Conservation (phyloP, 2,797 vertebrate species). For the Hippopotamyrus pictus region DNA sequence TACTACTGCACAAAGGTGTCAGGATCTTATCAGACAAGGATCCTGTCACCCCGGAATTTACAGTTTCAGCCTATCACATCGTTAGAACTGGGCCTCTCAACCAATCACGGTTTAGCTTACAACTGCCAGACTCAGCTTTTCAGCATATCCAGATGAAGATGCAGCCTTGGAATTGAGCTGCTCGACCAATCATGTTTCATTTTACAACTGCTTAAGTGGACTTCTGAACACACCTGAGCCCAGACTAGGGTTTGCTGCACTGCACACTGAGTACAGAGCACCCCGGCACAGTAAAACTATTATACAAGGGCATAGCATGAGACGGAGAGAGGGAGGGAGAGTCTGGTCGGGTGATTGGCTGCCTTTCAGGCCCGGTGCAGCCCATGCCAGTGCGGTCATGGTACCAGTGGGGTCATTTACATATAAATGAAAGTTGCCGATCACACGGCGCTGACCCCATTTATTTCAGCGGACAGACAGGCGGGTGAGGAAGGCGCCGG, state of each 20-base stretch:
- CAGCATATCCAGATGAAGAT: not conserved
- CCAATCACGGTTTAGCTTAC: not conserved
- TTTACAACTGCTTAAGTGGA: not conserved
- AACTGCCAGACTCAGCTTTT: not conserved
- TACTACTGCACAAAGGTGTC: slow-evolving; percentile 37
- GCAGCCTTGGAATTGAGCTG: not conserved
- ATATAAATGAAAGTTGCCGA: slow-evolving; percentile 84
- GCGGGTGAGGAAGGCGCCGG: slow-evolving; percentile 63
- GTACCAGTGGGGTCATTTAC: slow-evolving; percentile 64
- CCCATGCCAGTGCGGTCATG: slow-evolving; percentile 40
- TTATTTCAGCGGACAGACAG: slow-evolving; percentile 72
- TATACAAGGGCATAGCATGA: not conserved
- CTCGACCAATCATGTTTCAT: not conserved
- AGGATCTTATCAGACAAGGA: slow-evolving; percentile 56
- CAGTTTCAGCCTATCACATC: slow-evolving; percentile 32
- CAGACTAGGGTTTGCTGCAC: not conserved
- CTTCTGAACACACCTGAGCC: not conserved
- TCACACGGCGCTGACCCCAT: slow-evolving; percentile 75
- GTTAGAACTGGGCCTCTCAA: not conserved
- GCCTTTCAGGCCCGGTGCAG: slow-evolving; percentile 34
- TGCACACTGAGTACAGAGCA: not conserved
- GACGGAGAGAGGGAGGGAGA: slow-evolving; percentile 10
- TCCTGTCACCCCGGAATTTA: slow-evolving; percentile 54
- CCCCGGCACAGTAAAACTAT: not conserved
- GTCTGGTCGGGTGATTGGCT: slow-evolving; percentile 21